phyloP scores from a whole-genome alignment of 2,888 invertebrate species.

The Linhomoeus sp. region DNA sequence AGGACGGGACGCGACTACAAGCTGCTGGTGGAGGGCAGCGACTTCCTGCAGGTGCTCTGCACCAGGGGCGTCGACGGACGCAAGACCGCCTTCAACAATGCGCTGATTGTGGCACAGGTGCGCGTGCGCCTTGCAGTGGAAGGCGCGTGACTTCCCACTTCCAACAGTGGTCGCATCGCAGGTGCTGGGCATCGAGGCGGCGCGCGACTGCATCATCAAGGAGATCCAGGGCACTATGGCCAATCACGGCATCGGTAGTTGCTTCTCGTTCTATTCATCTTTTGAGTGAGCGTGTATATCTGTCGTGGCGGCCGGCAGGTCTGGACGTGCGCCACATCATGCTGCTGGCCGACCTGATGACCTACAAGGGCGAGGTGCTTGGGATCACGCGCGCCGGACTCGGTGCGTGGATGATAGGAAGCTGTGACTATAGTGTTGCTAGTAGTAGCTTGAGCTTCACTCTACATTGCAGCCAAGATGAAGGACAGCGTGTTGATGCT shows the following conservation, averaged over 20 bases:
- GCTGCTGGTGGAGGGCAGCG: constrained; percentile 85
- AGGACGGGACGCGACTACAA: constrained; percentile 47
- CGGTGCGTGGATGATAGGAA: too few relatives aligned
- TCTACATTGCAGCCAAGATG: too few relatives aligned
- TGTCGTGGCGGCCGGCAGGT: too few relatives aligned
- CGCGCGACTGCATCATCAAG: constrained; percentile 76
- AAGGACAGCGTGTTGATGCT: constrained; percentile 94
- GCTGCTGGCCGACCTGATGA: constrained; percentile 94
- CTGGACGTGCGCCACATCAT: constrained; percentile 91
- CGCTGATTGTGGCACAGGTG: constrained; percentile 49
- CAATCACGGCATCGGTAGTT: constrained; percentile 94
- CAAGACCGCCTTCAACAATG: constrained; percentile 74
- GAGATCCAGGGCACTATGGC: constrained; percentile 94
- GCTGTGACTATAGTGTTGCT: too few relatives aligned
- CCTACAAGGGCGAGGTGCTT: constrained; percentile 63
- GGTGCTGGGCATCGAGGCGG: constrained; percentile 91
- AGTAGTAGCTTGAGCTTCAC: too few relatives aligned
- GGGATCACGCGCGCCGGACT: constrained; percentile 92
- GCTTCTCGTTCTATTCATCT: too few relatives aligned
- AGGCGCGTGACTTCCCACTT: too few relatives aligned
- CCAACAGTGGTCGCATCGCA: constrained; percentile 25
- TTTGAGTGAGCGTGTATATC: too few relatives aligned
- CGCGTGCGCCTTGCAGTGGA: too few relatives aligned
- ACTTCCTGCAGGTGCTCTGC: constrained; percentile 74
- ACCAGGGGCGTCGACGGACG: constrained; percentile 64